Evolutionary conservation across 2,113 vertebrate species (phyloP), one percentile per base, ranked within the genome.

Genomic region (Daubentonia madagascariensis): DNA sequence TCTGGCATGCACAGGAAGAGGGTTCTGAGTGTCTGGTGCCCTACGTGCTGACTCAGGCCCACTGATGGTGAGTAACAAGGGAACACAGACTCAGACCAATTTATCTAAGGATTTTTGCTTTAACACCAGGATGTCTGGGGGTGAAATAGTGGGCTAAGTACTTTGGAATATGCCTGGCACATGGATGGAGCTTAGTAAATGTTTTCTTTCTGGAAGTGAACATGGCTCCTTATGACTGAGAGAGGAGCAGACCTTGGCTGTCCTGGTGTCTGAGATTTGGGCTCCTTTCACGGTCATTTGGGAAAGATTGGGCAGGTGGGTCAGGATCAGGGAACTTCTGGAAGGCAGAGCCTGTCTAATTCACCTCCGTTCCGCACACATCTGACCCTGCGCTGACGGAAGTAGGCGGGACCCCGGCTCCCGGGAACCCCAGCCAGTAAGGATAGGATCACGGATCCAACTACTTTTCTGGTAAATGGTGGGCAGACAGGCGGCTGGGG

Each of bases 361-460:
- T 5, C 2, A 23, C 23, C 10, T 48, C 37, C 8, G 14, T 3
- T 12, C 70, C 16, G 37, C 17, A 18, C 22, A 30, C 48, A 23
- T 1, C 0, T 18, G 7, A 4, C 40, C 43, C 10, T 0, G 2
- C 1, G 14, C 54, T 57, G 50, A 43, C 30, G 73, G 63, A 45
- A 14, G 6, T 18, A 30, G 45, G 30, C 40, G 16, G 23, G 76
- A 52, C 37, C 23, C 63, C 10, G 35, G 61, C 59, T 45, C 40
- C 6, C 1, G 28, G 63, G 7, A 22, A 22, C 8, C 28, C 16
- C 8, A 45, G 22, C 3, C 65, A 35, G 5, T 6, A 23, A 4
- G 23, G 4, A 45, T 6, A 30, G 25, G 6, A 63, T 23, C 2
- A 4, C 1, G 50, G 32, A 37, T 45, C 12, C 20, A 22, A 22